Conservation (phyloP, 2,888 invertebrate genomes). For the Panzeria rudis region DNA sequence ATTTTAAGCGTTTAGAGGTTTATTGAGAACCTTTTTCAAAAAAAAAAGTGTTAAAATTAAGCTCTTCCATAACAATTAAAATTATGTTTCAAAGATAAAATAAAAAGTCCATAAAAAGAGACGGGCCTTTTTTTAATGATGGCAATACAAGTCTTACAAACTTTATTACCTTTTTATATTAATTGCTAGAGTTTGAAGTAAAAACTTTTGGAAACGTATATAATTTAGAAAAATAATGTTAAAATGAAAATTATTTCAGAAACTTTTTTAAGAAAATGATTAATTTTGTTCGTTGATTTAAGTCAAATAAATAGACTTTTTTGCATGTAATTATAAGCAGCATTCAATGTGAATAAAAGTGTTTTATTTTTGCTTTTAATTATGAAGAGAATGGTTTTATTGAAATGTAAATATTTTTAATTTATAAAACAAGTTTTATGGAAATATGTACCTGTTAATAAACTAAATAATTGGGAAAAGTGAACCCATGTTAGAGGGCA, state of each 20-base stretch:
- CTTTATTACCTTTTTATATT: slow-evolving; percentile 2
- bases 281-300: neutral
- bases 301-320: too few relatives aligned
- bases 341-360: too few relatives aligned
- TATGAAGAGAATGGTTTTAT: too few relatives aligned
- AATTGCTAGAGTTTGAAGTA: neutral
- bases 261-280: neutral
- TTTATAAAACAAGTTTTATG: too few relatives aligned
- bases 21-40: neutral
- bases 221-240: neutral
- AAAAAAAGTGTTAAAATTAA: neutral
- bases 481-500: too few relatives aligned
- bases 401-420: too few relatives aligned
- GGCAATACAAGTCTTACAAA: neutral
- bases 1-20: neutral
- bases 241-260: neutral
- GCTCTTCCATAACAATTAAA: slow-evolving; percentile 5
- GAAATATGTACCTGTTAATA: too few relatives aligned
- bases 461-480: too few relatives aligned
- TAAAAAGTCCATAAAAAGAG: neutral
- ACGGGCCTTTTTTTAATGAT: neutral
- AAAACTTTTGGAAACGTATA: neutral
- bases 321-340: too few relatives aligned
- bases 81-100: slow-evolving; percentile 4
- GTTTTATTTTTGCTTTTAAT: too few relatives aligned